A percentile compares a stretch with the other conserved stretches of the same genome.
Evolutionary conservation across 1,140 invertebrate species (phyloP).

Genomic region (Ooceraea biroi): DNA sequence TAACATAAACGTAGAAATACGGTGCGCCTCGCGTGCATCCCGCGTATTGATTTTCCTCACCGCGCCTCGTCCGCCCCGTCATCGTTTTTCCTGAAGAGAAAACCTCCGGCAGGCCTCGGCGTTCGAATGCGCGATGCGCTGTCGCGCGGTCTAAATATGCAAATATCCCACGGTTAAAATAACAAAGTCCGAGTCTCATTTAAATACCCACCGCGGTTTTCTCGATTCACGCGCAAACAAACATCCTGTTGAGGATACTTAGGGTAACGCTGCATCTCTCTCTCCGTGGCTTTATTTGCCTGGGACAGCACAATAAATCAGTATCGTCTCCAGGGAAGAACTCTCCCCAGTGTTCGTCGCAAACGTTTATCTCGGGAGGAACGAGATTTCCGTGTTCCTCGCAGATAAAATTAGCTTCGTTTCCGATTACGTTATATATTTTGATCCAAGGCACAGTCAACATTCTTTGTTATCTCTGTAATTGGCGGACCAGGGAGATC

Average conservation of each 20-base stretch:
- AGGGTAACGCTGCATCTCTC: background rate
- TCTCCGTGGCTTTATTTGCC: conserved; percentile 43
- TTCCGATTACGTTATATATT: conserved; percentile 13
- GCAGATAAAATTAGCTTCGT: conserved; percentile 44
- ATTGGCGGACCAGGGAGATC: background rate
- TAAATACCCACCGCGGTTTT: conserved; percentile 40
- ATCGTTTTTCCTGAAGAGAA: conserved; percentile 48
- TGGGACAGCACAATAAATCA: conserved; percentile 43
- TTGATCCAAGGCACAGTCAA: conserved; percentile 6
- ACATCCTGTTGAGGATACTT: conserved; percentile 30
- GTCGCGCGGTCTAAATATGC: conserved; percentile 24
- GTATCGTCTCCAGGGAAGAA: conserved; percentile 33
- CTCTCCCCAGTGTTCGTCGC: conserved; percentile 44
- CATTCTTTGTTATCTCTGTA: background rate
- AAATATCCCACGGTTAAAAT: conserved; percentile 50
- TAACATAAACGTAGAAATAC: conserved; percentile 39
- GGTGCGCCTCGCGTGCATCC: conserved; percentile 31
- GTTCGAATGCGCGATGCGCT: conserved; percentile 18
- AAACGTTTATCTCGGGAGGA: conserved; percentile 40
- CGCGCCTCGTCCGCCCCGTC: conserved; percentile 13
- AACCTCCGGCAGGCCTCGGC: conserved; percentile 20
- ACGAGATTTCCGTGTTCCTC: conserved; percentile 40
- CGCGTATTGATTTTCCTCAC: conserved; percentile 47
- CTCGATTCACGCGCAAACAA: conserved; percentile 32
- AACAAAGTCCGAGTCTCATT: conserved; percentile 46